Evolutionary conservation across 2,888 invertebrate species (phyloP).

Genomic region (Argyresthia albistria): DNA sequence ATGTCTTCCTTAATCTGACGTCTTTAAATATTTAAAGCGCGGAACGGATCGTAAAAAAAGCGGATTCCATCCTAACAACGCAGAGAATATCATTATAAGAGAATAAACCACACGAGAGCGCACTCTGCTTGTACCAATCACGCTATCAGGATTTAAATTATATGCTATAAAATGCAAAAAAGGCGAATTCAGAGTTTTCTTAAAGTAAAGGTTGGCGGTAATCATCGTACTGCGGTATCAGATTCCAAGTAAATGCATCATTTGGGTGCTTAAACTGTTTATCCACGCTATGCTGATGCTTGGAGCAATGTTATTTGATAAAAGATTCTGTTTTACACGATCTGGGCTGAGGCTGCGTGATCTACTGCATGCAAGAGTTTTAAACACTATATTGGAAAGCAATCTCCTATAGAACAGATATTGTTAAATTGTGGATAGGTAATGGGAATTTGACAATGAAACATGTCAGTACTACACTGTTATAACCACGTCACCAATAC

Average conservation of each 20-base stretch:
- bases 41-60: slow-evolving; percentile 18
- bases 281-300: slow-evolving; percentile 10
- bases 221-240: slow-evolving; percentile 17
- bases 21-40: slow-evolving; percentile 9
- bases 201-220: slow-evolving; percentile 18
- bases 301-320: slow-evolving; percentile 15
- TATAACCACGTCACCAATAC: no score
- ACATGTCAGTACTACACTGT: no score
- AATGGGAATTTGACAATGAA: no score
- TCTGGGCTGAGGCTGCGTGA: no score
- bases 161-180: slow-evolving; percentile 52
- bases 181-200: slow-evolving; percentile 24
- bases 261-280: slow-evolving; percentile 15
- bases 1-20: slow-evolving; percentile 2
- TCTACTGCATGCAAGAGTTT: no score
- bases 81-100: slow-evolving; percentile 27
- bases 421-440: no score
- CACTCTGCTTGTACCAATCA: slow-evolving; percentile 36
- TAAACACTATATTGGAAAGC: no score
- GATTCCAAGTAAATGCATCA: slow-evolving; percentile 16
- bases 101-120: slow-evolving; percentile 26
- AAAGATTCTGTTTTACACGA: slow-evolving; percentile 12
- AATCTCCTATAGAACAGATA: no score
- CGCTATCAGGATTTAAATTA: slow-evolving; percentile 47
- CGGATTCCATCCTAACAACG: slow-evolving; percentile 24